Percentiles rank a stretch among this genome's conserved stretches.
phyloP scores from a whole-genome alignment of 2,797 vertebrate species.

The Toxotes lorentzi region DNA sequence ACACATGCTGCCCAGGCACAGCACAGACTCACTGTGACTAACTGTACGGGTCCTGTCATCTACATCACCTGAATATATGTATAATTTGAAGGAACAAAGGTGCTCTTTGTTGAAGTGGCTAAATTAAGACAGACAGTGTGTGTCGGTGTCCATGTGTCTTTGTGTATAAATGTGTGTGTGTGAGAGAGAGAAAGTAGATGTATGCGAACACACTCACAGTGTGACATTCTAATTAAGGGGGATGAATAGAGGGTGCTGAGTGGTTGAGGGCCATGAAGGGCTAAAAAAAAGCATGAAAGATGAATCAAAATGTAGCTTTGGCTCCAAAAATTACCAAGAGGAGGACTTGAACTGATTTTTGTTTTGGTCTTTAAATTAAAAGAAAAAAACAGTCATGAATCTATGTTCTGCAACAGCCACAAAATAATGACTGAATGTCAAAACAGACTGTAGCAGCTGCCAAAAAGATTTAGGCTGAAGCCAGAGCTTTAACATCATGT shows the following conservation, averaged over 20 bases:
- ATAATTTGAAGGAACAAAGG: slow-evolving; percentile 22
- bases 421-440: neutral
- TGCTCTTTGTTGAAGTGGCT: neutral
- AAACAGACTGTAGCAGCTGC: neutral
- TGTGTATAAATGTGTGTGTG: too few relatives aligned
- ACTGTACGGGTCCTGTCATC: neutral
- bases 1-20: neutral
- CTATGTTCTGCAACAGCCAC: neutral
- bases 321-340: neutral
- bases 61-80: slow-evolving; percentile 3
- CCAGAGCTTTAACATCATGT: too few relatives aligned
- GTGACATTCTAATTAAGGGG: slow-evolving; percentile 57
- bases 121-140: neutral
- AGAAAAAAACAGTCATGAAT: too few relatives aligned
- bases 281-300: slow-evolving; percentile 16
- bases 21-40: neutral
- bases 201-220: slow-evolving; percentile 24
- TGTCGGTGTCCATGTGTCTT: neutral
- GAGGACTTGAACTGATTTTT: neutral
- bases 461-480: too few relatives aligned
- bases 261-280: slow-evolving; percentile 37
- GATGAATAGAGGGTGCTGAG: slow-evolving; percentile 39
- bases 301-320: slow-evolving; percentile 22
- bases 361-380: neutral
- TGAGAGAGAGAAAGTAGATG: slow-evolving; percentile 6